Conservation (phyloP, 2,888 invertebrate genomes). For the Venusia cambrica region DNA sequence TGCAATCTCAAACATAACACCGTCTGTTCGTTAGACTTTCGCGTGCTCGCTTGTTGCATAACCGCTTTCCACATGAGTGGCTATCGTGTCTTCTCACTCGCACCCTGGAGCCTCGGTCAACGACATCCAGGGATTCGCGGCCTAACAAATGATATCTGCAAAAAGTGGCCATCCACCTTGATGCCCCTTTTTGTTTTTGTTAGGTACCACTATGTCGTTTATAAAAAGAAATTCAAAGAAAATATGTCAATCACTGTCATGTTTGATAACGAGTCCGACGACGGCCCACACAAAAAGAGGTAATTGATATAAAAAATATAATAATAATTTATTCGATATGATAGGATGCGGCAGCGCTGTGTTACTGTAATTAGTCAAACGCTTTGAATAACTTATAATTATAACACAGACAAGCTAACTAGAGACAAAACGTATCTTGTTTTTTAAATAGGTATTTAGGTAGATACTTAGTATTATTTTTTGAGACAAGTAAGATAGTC, state of each 20-base stretch:
- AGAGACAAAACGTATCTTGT: too few relatives aligned
- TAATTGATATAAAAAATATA: too few relatives aligned
- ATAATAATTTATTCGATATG: too few relatives aligned
- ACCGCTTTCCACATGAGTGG: constrained; percentile 75
- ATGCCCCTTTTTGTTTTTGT: constrained; percentile 31
- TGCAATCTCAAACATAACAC: constrained; percentile 48
- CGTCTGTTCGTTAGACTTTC: constrained; percentile 58
- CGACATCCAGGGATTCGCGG: constrained; percentile 64
- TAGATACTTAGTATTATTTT: constrained; percentile 4
- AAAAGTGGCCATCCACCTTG: constrained; percentile 34
- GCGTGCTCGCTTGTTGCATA: constrained; percentile 70
- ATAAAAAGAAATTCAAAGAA: too few relatives aligned
- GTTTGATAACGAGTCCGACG: too few relatives aligned
- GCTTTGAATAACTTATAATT: too few relatives aligned
- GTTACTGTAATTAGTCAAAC: too few relatives aligned
- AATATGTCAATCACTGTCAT: too few relatives aligned
- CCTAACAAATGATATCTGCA: constrained; percentile 38
- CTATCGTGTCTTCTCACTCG: constrained; percentile 58
- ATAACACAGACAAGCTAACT: too few relatives aligned
- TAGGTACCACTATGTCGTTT: constrained; percentile 35
- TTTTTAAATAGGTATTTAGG: too few relatives aligned
- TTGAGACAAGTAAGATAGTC: constrained; percentile 4
- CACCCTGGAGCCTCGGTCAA: constrained; percentile 68
- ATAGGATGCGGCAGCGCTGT: too few relatives aligned
- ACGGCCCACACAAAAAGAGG: too few relatives aligned